phyloP scores from a whole-genome alignment of 2,113 vertebrate species.

The Raphicerus campestris region DNA sequence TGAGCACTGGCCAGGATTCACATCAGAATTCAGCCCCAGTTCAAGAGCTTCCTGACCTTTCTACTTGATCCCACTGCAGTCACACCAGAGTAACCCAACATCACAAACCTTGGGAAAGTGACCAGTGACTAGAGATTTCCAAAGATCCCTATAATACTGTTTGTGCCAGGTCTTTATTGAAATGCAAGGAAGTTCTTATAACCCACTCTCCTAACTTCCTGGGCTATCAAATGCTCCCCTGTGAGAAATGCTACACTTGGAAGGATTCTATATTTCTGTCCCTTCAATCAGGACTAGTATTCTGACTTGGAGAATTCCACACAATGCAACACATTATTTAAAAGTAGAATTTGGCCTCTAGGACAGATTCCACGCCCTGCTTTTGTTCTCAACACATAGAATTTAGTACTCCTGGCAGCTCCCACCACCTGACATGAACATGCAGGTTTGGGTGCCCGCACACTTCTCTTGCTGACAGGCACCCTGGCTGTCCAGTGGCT shows the following conservation, averaged over 20 bases:
- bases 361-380: too few relatives aligned
- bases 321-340: not conserved
- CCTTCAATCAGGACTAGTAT: not conserved
- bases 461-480: not conserved
- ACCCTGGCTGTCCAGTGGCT: not conserved
- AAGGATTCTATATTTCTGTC: not conserved
- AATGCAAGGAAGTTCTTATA: not conserved
- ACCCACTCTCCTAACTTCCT: not conserved
- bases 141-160: not conserved
- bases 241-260: not conserved
- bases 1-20: not conserved
- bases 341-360: not conserved
- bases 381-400: too few relatives aligned
- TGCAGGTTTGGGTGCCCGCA: not conserved
- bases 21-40: not conserved
- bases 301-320: not conserved
- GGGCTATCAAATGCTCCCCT: not conserved
- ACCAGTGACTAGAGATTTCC: not conserved
- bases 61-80: not conserved
- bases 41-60: not conserved
- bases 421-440: too few relatives aligned
- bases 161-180: not conserved
- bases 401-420: too few relatives aligned
- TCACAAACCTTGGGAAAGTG: not conserved
- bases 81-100: not conserved